Evolutionary conservation across 2,888 invertebrate genomes (phyloP).

Genomic region (Eulithis prunata): DNA sequence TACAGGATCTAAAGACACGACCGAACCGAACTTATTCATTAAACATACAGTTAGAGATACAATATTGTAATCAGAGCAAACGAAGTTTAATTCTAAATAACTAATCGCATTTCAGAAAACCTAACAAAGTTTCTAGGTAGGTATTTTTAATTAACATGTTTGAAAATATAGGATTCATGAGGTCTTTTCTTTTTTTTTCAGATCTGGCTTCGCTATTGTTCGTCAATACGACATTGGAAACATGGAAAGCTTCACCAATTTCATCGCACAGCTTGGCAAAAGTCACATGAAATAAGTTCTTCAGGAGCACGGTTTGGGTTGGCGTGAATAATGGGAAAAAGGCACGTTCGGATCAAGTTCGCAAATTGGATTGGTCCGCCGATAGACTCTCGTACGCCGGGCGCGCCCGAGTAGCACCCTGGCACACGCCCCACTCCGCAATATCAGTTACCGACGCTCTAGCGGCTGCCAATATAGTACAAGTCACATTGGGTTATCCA

Average conservation of each 20-base stretch:
- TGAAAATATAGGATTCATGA: not conserved
- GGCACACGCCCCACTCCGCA: conserved; percentile 56
- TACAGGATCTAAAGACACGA: conserved; percentile 73
- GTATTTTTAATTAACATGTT: not conserved
- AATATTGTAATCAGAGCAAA: conserved; percentile 41
- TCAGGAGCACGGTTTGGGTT: conserved; percentile 60
- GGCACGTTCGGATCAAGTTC: conserved; percentile 81
- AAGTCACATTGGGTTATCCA: conserved; percentile 81
- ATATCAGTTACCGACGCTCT: conserved; percentile 82
- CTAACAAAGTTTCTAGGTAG: not conserved
- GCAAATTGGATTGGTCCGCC: conserved; percentile 82
- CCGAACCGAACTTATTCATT: conserved; percentile 66
- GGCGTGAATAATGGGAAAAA: conserved; percentile 83
- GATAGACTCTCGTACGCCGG: conserved; percentile 62
- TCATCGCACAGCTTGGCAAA: conserved; percentile 47
- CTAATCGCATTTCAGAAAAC: conserved; percentile 5
- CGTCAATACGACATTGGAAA: conserved; percentile 44
- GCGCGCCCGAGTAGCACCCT: conserved; percentile 70
- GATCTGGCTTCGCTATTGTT: conserved; percentile 46
- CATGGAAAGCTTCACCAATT: conserved; percentile 57
- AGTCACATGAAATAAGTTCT: conserved; percentile 62
- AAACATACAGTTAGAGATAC: conserved; percentile 60
- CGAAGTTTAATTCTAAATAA: conserved; percentile 3
- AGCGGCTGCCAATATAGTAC: conserved; percentile 83
- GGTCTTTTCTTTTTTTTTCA: conserved; percentile 60